phyloP scores from a whole-genome alignment of 2,113 vertebrate genomes.

The Dipodomys merriami region DNA sequence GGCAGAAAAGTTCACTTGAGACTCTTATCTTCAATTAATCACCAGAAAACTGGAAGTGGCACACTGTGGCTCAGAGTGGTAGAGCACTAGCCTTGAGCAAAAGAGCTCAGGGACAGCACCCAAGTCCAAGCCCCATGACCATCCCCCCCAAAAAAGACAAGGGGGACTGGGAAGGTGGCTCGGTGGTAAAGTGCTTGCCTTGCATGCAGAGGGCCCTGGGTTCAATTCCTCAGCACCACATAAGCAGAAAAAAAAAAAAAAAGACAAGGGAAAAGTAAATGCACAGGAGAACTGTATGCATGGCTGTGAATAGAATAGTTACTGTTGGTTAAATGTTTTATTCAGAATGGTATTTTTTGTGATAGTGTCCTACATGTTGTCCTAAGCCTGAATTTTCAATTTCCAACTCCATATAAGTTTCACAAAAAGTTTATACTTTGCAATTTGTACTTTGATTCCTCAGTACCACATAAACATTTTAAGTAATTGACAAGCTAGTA shows the following conservation, averaged over 20 bases:
- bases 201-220: too few species aligned
- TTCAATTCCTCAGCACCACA: too few species aligned
- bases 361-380: not conserved
- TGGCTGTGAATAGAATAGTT: not conserved
- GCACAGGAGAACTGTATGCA: not conserved
- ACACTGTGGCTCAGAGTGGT: too few species aligned
- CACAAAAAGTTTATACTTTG: not conserved
- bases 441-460: too few species aligned
- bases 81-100: too few species aligned
- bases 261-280: not conserved
- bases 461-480: not conserved
- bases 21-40: too few species aligned
- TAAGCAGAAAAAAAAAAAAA: not conserved
- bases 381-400: not conserved
- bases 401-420: not conserved
- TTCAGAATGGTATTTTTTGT: slow-evolving; percentile 8
- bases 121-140: too few species aligned
- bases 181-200: too few species aligned
- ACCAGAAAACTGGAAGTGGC: too few species aligned
- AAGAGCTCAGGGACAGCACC: too few species aligned
- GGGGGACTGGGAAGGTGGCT: too few species aligned
- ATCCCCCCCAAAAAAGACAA: not conserved
- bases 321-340: not conserved
- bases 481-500: not conserved
- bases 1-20: too few species aligned